A percentile compares a stretch with the other conserved stretches of the same genome.
Conservation (phyloP, 2,797 vertebrate genomes). For the Sebastes matsubarae region DNA sequence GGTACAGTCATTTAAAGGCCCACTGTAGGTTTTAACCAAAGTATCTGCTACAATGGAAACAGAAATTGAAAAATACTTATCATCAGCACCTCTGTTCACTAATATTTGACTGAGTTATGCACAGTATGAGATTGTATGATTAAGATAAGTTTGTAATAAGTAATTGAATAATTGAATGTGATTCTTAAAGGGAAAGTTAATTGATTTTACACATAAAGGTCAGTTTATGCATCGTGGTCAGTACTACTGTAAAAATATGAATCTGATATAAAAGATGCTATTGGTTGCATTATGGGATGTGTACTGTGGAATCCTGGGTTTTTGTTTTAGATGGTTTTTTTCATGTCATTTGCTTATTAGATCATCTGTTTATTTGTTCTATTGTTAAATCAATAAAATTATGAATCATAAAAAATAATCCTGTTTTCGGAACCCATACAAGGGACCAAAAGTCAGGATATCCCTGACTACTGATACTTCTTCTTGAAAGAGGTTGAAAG, state of each 20-base stretch:
- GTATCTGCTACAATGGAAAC: neutral
- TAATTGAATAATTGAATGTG: neutral
- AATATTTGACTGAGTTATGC: neutral
- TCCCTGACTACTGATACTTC: neutral
- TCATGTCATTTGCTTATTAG: neutral
- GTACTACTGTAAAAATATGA: neutral
- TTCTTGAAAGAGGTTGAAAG: neutral
- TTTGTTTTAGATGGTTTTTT: neutral
- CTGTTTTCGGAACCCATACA: neutral
- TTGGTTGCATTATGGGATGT: neutral
- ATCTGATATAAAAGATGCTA: neutral
- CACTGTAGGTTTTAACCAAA: neutral
- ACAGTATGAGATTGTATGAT: neutral
- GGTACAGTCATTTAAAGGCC: neutral
- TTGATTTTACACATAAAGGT: neutral
- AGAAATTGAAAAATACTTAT: neutral
- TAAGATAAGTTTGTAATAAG: neutral
- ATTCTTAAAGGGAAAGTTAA: neutral
- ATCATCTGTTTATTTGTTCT: no score
- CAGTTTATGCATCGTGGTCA: neutral
- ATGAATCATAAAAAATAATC: no score
- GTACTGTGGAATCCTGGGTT: neutral
- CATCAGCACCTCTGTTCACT: neutral
- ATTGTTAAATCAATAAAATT: no score
- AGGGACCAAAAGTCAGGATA: neutral